These are phyloP conservation scores for Mormoops blainvillei DNA, from an alignment of 2,113 vertebrate species.

Conservation along the genomic window DNA sequence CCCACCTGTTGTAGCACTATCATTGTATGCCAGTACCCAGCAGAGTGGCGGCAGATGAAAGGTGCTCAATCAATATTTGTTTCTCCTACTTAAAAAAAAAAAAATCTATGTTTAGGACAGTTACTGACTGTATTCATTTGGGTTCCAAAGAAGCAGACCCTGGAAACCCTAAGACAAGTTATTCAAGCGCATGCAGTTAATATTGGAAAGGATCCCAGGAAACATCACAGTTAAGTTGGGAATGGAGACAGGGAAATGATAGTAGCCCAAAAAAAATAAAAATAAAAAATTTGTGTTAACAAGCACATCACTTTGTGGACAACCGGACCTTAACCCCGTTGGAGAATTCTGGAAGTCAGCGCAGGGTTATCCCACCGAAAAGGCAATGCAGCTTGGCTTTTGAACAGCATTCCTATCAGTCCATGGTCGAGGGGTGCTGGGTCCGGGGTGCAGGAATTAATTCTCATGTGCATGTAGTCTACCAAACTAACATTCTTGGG, in stretches of 20 bases:
- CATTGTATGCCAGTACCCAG: too few relatives aligned
- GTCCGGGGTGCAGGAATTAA: not conserved
- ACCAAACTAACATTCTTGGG: not conserved
- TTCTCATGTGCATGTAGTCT: not conserved
- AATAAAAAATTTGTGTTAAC: not conserved
- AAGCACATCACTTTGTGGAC: not conserved
- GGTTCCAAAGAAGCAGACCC: not conserved
- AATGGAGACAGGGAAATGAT: not conserved
- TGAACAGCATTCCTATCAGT: not conserved
- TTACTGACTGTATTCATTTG: not conserved
- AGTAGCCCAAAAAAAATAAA: not conserved
- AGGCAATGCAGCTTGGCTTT: not conserved
- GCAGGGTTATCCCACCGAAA: not conserved
- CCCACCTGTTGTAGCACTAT: too few relatives aligned
- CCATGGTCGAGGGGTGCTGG: not conserved
- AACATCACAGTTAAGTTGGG: not conserved
- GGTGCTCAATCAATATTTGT: too few relatives aligned
- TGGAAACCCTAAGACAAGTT: not conserved
- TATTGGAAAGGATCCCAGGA: not conserved
- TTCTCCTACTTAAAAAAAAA: not conserved
- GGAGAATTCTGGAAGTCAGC: not conserved
- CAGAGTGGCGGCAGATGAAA: too few relatives aligned
- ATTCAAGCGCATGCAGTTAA: not conserved
- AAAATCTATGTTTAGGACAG: not conserved
- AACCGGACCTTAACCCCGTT: not conserved